These are phyloP conservation scores for Vanessa cardui DNA, from an alignment of 2,888 invertebrate genomes.

Conservation along the genomic window DNA sequence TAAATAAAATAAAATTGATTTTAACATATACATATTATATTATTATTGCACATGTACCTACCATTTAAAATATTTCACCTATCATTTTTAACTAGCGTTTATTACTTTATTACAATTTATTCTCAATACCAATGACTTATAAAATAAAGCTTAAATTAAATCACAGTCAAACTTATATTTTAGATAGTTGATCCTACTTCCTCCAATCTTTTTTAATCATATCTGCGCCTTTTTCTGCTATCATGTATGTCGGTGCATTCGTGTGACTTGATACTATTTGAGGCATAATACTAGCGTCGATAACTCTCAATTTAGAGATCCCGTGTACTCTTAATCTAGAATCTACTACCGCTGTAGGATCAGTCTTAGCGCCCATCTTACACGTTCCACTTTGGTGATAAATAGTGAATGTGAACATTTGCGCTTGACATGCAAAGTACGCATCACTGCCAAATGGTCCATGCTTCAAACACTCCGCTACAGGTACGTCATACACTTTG, in stretches of 20 bases:
- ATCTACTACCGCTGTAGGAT: slow-evolving; percentile 85
- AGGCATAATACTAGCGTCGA: slow-evolving; percentile 92
- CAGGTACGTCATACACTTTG: slow-evolving; percentile 82
- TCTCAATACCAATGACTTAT: background rate
- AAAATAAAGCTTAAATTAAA: slow-evolving; percentile 7
- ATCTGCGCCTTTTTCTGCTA: slow-evolving; percentile 90
- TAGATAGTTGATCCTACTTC: slow-evolving; percentile 26
- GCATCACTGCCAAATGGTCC: slow-evolving; percentile 84
- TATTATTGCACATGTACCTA: too few relatives aligned
- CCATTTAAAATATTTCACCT: background rate
- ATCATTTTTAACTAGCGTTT: background rate
- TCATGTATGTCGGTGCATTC: slow-evolving; percentile 90
- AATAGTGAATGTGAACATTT: slow-evolving; percentile 86
- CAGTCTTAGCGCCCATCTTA: slow-evolving; percentile 84
- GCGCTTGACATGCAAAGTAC: slow-evolving; percentile 87
- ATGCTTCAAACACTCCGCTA: slow-evolving; percentile 82
- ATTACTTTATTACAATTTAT: background rate
- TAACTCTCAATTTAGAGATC: slow-evolving; percentile 86
- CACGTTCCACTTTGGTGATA: slow-evolving; percentile 87
- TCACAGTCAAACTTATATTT: slow-evolving; percentile 29
- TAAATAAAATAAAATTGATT: too few relatives aligned
- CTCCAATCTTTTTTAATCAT: slow-evolving; percentile 85
- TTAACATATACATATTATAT: too few relatives aligned
- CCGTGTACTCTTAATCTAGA: slow-evolving; percentile 85
- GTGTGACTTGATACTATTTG: slow-evolving; percentile 89